Base-by-base conservation (phyloP, 2,113 vertebrate species). In the Orycteropus afer region DNA sequence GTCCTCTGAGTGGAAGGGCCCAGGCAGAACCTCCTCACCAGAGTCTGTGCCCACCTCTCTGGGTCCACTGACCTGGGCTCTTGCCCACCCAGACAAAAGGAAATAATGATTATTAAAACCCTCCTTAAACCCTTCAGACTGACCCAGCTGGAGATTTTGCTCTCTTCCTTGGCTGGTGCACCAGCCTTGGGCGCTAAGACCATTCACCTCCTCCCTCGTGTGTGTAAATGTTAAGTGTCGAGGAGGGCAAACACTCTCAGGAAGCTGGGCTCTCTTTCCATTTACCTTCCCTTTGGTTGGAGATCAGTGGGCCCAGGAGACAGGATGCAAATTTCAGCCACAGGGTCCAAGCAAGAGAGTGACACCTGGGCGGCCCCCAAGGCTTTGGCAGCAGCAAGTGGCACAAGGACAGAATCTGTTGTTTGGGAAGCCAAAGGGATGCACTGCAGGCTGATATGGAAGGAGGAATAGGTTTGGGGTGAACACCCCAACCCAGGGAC, bases 141-240 rank as follows among this genome's bases (percentile, higher is more conserved):
- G 1, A 67, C 77, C 53, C 42, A 34, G 76, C 14, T 37, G 0
- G 45, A 42, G 40, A 32, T 13, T 9, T 7, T 40, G 55, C 42
- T 81, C 45, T 59, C 81, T 51, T 14, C 11, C 69, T 65, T 7
- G 51, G 55, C 71, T 86, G 77, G 34, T 22, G 9, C 0, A 2
- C 45, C 92, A 29, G 85, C 55, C 79, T 76, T n/a, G 0, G 29
- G 71, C 3, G 2, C 67, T 55, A 15, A 93, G 93, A 7, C 74
- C 0, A 40, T 49, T n/a, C 4, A 13, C 86, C 53, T 67, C 89
- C 76, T 22, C 73, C 57, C 76, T 27, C 0, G 23, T 4, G 1
- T 97, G 96, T 96, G 95, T 97, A 97, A 97, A 97, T 97, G 96
- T 96, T 95, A 96, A 79, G 29, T 7, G 59, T 82, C 5, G 45